These are phyloP conservation scores for Megamerina dolium DNA, from an alignment of 2,888 invertebrate species.

Conservation along the genomic window DNA sequence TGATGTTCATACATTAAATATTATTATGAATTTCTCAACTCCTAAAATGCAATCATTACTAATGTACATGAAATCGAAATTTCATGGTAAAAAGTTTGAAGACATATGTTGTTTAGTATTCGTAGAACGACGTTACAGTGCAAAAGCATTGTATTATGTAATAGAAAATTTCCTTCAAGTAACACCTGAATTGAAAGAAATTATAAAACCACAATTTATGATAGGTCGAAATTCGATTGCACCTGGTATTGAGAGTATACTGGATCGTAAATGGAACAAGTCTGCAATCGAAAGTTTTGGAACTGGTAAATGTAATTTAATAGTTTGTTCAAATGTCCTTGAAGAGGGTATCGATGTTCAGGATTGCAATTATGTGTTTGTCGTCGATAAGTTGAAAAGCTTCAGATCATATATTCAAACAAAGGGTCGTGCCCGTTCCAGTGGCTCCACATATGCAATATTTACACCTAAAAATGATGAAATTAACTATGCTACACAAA, in stretches of 20 bases:
- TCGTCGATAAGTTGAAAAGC: conserved; percentile 65
- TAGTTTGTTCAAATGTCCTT: conserved; percentile 72
- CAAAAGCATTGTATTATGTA: conserved; percentile 67
- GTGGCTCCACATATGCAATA: conserved; percentile 57
- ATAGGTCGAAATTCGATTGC: conserved; percentile 53
- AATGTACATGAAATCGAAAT: conserved; percentile 56
- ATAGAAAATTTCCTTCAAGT: conserved; percentile 52
- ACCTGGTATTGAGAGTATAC: conserved; percentile 30
- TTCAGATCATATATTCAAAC: conserved; percentile 84
- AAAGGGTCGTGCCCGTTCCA: conserved; percentile 75
- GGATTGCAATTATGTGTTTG: conserved; percentile 71
- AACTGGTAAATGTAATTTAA: conserved; percentile 56
- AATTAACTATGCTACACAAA: conserved; percentile 38
- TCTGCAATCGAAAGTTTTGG: conserved; percentile 55
- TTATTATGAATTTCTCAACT: conserved; percentile 57
- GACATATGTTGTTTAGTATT: conserved; percentile 44
- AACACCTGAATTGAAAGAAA: conserved; percentile 52
- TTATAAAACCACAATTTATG: conserved; percentile 61
- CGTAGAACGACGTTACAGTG: conserved; percentile 57
- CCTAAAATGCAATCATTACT: conserved; percentile 61
- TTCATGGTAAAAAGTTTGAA: conserved; percentile 38
- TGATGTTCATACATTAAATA: conserved; percentile 21
- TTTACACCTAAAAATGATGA: conserved; percentile 49
- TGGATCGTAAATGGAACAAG: conserved; percentile 36
- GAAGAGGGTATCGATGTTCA: conserved; percentile 89